Evolutionary conservation across 2,113 vertebrate genomes (phyloP), one percentile per base, ranked within the genome.

Genomic region (Clarias macrocephalus): DNA sequence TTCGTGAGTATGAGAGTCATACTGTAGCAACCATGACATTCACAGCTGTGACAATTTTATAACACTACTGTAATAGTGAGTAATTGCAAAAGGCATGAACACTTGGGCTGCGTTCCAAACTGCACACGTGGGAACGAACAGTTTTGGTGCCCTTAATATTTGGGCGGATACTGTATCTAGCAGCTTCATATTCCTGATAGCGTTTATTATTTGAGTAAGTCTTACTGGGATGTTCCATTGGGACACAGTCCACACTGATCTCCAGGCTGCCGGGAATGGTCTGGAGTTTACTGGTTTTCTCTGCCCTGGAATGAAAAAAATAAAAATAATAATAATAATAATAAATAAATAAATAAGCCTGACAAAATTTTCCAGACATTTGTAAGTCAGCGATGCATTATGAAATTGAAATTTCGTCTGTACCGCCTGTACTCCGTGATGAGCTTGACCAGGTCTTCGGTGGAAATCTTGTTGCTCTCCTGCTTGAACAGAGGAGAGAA

Each of bases 401-500:
- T 59, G 54, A 28, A 80, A 13, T 48, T 5, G 16, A 86, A 37
- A 60, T 9, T 28, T 30, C 11, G 65, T 11, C 63, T 89, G 88
- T 93, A 99, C 98, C 97, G 96, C 92, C 96, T 96, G 89, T 96
- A 99, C 91, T 99, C 98, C 54, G 96, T 93, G 68, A 98, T 95
- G 83, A 99, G 92, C 91, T 98, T 99, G 63, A 99, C 95, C 88
- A 99, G 94, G 72, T 99, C 98, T 86, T 99, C 98, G 5, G 96
- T 95, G 90, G 97, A 97, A 93, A 99, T 97, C 92, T 99, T 99
- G 93, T 92, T 99, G 93, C 96, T 97, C 93, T 99, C 98, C 94
- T 99, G 98, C 91, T 97, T 97, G 92, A 98, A 99, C 72, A 99
- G 93, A 15, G 97, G 97, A 30, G 98, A 99, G 93, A 99, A 99